These are phyloP conservation scores for Bubalus kerabau DNA, from an alignment of 2,113 vertebrate genomes.

Conservation along the genomic window DNA sequence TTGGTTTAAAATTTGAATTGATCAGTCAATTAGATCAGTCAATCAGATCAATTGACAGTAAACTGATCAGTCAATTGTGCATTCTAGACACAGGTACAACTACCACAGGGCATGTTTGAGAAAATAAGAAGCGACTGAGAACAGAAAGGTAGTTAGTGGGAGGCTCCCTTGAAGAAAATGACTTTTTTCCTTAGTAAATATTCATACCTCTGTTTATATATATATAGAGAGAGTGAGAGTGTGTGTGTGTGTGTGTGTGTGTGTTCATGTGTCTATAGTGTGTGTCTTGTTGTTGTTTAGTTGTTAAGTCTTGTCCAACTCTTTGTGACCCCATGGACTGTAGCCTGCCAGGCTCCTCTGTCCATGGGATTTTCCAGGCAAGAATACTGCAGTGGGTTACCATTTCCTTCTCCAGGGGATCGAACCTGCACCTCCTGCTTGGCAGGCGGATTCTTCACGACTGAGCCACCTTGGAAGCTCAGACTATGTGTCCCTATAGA, in stretches of 20 bases:
- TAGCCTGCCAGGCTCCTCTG: neutral
- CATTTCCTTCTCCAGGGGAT: neutral
- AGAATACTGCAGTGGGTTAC: neutral
- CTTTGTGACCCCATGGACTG: neutral
- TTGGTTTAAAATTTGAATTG: neutral
- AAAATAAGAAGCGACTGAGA: neutral
- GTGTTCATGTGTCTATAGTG: neutral
- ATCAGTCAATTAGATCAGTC: neutral
- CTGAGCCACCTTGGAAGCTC: neutral
- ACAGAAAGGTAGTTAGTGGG: neutral
- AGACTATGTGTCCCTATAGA: neutral
- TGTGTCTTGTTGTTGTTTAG: neutral
- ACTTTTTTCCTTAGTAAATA: neutral
- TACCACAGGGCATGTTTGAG: neutral
- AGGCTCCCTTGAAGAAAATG: neutral
- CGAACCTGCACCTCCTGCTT: accelerated
- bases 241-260: neutral
- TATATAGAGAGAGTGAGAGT: too few relatives aligned
- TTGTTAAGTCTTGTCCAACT: neutral
- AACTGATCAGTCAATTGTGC: neutral
- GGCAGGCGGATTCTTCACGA: neutral
- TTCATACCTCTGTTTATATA: neutral
- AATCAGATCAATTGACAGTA: neutral
- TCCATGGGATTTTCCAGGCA: neutral
- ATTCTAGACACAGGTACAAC: neutral